Evolutionary conservation across 92 coral and sea anemone species (phyloP).

Genomic region (Micromussa lordhowensis): DNA sequence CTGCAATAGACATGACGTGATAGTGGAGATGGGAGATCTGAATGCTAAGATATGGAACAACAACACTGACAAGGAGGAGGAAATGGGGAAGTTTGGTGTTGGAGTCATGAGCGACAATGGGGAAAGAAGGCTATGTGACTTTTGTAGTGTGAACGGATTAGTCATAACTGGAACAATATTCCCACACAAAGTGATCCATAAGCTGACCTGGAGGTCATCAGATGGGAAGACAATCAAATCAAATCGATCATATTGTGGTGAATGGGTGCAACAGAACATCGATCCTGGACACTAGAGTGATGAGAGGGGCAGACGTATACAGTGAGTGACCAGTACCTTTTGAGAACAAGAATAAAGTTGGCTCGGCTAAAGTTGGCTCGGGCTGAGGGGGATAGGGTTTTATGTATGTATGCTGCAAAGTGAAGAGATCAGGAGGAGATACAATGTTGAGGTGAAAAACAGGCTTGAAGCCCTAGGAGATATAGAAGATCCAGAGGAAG

Average conservation of each 20-base stretch:
- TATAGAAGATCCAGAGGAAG: too few species aligned
- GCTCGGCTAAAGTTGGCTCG: conserved; percentile 15
- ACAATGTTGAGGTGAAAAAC: too few species aligned
- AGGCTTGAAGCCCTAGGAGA: conserved; percentile 19
- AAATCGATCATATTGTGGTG: conserved; percentile 24
- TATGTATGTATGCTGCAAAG: conserved; percentile 21
- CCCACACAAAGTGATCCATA: too few species aligned
- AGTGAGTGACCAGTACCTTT: conserved; percentile 36
- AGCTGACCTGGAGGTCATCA: conserved; percentile 5
- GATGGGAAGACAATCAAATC: conserved; percentile 36
- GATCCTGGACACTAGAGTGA: conserved; percentile 4
- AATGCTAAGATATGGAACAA: too few species aligned
- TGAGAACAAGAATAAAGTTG: conserved; percentile 19
- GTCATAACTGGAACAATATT: too few species aligned
- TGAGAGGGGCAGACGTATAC: too few species aligned
- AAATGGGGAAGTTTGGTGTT: too few species aligned
- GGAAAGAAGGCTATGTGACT: background rate
- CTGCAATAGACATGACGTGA: too few species aligned
- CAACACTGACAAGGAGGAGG: too few species aligned
- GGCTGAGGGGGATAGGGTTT: conserved; percentile 8
- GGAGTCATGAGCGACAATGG: conserved; percentile 11
- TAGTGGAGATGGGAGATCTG: conserved; percentile 53
- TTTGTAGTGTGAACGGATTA: too few species aligned
- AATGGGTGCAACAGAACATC: conserved; percentile 46
- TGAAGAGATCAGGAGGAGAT: conserved; percentile 19